Evolutionary conservation across 2,113 vertebrate species (phyloP), one percentile per base, ranked within the genome.

Genomic region (Dipodomys stephensi): DNA sequence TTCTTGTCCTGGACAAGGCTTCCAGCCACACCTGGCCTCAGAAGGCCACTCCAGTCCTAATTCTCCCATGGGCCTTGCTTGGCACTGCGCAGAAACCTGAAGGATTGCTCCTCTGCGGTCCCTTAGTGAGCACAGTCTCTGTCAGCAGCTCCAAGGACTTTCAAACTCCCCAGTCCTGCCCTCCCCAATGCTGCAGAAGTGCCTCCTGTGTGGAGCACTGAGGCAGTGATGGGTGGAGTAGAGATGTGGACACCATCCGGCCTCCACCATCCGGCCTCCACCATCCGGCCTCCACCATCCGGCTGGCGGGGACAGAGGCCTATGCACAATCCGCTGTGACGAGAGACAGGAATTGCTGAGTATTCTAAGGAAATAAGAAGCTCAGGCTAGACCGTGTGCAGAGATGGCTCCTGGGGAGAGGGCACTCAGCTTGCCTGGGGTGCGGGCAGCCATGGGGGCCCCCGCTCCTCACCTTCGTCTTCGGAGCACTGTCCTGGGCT

Each of bases 311-410:
- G 71, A 3, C n/a, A 28, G 9, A 20, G 0, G 22, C 1, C 22
- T 0, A 4, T 6, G 4, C 1, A 22, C 71, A 35, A 2, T n/a
- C 2, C 18, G 13, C 28, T 49, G 0, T 22, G 2, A 5, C 68
- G 5, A 22, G 5, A 18, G 35, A 18, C 0, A 0, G 57, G 12
- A n/a, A 0, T 7, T 62, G 23, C 6, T 2, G 5, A 2, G 11
- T 28, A 4, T 5, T 30, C 62, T 10, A 28, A 39, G 73, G 46
- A 71, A 79, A n/a, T 7, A 23, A 49, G 16, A 53, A 53, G 49
- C 49, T 13, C 49, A 53, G 9, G 49, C 11, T 11, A 9, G 49
- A 53, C 49, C 12, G 10, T 53, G 49, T 53, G 9, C 12, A 3
- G 6, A 53, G 28, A 32, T 16, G 35, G 23, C 39, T 57, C 57